Conservation (phyloP, 1,140 invertebrate genomes). For the Phthorimaea operculella region DNA sequence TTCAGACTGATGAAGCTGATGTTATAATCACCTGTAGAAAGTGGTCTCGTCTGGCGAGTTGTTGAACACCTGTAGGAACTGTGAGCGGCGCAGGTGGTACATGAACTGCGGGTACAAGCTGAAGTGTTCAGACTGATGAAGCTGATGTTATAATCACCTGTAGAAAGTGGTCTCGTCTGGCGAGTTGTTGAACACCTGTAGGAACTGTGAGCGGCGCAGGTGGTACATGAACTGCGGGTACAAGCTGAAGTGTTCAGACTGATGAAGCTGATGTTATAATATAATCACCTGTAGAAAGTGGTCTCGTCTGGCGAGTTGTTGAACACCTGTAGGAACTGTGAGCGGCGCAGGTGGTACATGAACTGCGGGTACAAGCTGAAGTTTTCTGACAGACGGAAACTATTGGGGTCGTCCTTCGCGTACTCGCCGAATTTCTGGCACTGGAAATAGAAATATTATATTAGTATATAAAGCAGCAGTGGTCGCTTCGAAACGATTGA, state of each 20-base stretch:
- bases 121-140: slow-evolving; percentile 96
- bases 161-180: too few relatives aligned
- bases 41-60: slow-evolving; percentile 99
- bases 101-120: slow-evolving; percentile 99
- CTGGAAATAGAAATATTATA: slow-evolving; percentile 60
- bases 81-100: slow-evolving; percentile 98
- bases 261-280: too few relatives aligned
- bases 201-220: too few relatives aligned
- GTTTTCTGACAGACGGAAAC: slow-evolving; percentile 95
- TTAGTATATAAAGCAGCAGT: too few relatives aligned
- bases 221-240: too few relatives aligned
- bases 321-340: slow-evolving; percentile 99
- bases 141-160: too few relatives aligned
- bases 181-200: too few relatives aligned
- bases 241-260: too few relatives aligned
- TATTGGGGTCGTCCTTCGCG: slow-evolving; percentile 96
- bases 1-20: too few relatives aligned
- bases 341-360: slow-evolving; percentile 98
- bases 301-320: slow-evolving; percentile 99
- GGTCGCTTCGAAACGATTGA: too few relatives aligned
- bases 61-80: slow-evolving; percentile 99
- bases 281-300: slow-evolving; percentile 90
- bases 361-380: slow-evolving; percentile 99
- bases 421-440: slow-evolving; percentile 99
- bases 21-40: slow-evolving; percentile 97